These are phyloP conservation scores for Synanceia verrucosa DNA, from an alignment of 2,797 vertebrate species.

Conservation along the genomic window DNA sequence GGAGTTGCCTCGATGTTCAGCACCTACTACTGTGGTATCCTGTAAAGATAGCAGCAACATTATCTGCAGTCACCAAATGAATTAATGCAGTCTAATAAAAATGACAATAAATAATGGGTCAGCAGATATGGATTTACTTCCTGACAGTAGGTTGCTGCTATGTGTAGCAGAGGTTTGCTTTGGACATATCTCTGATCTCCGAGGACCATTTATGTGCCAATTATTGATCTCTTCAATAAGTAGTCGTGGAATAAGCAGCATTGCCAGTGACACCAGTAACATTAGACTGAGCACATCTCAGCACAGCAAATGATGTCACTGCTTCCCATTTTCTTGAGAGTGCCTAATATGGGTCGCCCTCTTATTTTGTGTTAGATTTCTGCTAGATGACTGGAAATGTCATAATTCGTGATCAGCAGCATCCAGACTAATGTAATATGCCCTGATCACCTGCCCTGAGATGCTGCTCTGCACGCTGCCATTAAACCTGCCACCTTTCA, in stretches of 20 bases:
- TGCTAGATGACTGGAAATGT: not conserved
- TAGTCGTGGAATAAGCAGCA: too few relatives aligned
- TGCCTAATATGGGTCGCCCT: not conserved
- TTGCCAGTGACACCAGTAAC: conserved; percentile 1
- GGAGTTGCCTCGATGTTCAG: not conserved
- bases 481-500: conserved; percentile 65
- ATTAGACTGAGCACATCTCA: conserved; percentile 9
- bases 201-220: too few relatives aligned
- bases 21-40: not conserved
- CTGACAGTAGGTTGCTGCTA: too few relatives aligned
- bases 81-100: not conserved
- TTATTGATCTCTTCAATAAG: too few relatives aligned
- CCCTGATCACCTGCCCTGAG: conserved; percentile 46
- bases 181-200: too few relatives aligned
- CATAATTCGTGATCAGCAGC: conserved; percentile 39
- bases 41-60: not conserved
- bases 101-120: not conserved
- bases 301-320: conserved; percentile 9
- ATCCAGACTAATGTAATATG: conserved; percentile 31
- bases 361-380: conserved; percentile 7
- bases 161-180: too few relatives aligned
- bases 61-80: not conserved
- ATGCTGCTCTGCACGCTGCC: conserved; percentile 13
- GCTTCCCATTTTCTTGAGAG: not conserved
- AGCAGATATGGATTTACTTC: not conserved